These are phyloP conservation scores for Pogonophryne albipinna DNA, from an alignment of 2,797 vertebrate genomes.

Conservation along the genomic window DNA sequence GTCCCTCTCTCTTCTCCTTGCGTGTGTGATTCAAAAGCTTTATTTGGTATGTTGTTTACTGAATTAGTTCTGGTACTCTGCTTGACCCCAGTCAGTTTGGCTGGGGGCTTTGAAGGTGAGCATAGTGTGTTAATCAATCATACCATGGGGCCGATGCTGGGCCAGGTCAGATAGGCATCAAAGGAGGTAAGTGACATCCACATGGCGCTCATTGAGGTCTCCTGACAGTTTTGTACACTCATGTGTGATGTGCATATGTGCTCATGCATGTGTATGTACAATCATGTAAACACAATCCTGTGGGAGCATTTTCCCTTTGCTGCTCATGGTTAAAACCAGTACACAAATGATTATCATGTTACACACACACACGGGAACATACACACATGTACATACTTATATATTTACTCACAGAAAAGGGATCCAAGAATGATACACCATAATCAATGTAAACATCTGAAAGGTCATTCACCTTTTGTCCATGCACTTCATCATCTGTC, in stretches of 20 bases:
- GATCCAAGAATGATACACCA: not conserved
- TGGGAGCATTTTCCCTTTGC: not conserved
- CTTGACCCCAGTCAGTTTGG: constrained; percentile 51
- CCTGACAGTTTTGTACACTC: constrained; percentile 17
- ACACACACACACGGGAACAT: not conserved
- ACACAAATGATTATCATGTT: constrained; percentile 10
- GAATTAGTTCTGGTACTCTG: constrained; percentile 55
- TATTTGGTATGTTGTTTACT: constrained; percentile 56
- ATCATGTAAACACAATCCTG: constrained; percentile 7
- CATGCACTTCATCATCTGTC: no score
- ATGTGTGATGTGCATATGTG: not conserved
- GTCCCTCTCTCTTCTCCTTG: constrained; percentile 36
- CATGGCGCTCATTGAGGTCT: constrained; percentile 44
- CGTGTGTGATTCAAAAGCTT: constrained; percentile 33
- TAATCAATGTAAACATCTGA: not conserved
- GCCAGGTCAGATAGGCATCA: constrained; percentile 49
- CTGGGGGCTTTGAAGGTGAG: constrained; percentile 63
- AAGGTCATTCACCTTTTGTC: not conserved
- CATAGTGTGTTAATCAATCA: constrained; percentile 65
- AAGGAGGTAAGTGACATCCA: constrained; percentile 50
- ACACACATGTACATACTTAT: not conserved
- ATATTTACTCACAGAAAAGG: not conserved
- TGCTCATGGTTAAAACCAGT: constrained; percentile 9
- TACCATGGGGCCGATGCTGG: constrained; percentile 26
- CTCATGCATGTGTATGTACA: not conserved